Evolutionary conservation across 2,113 vertebrate species (phyloP), one percentile per base, ranked within the genome.

Genomic region (Rhinolophus ferrumequinum): DNA sequence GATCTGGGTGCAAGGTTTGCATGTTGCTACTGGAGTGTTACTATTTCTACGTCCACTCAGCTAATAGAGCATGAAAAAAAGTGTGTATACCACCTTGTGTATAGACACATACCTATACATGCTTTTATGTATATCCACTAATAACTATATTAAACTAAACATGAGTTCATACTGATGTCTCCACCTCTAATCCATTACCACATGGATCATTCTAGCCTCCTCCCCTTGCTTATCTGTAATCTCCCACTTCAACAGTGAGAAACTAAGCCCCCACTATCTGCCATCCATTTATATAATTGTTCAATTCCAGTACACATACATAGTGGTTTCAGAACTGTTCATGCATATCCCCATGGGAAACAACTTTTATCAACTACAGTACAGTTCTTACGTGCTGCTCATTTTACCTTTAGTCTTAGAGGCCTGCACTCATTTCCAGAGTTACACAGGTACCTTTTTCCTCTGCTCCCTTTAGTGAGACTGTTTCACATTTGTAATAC

Each of bases 381-480:
- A 79, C 28, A 95, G 52, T 18, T 47, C 52, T 62, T 79, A 70
- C 33, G 62, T 77, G 52, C 80, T 77, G 15, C 58, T 90, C n/a
- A 33, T 69, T 90, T 94, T 69, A 72, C n/a, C 41, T 85, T 79
- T 70, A 47, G 26, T 77, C 70, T 84, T 69, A 90, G 19, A 84
- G 79, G 79, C n/a, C 19, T 62, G 10, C 64, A 77, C 62, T 90
- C 62, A 84, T 85, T 70, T 79, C 44, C 81, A 95, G 50, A 91
- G 26, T 62, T 90, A 90, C 4, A 5, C 41, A 69, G 26, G 52
- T 84, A 69, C 26, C 62, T 77, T 83, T 90, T 84, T 52, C 41
- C 73, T 50, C 28, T 4, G 50, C 41, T 66, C 38, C 35, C 58
- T 56, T 83, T 47, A 47, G 13, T 83, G 47, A 94, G 13, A 26